Evolutionary conservation across 1,140 invertebrate species (phyloP).

Genomic region (Ctenoplectra terminalis): DNA sequence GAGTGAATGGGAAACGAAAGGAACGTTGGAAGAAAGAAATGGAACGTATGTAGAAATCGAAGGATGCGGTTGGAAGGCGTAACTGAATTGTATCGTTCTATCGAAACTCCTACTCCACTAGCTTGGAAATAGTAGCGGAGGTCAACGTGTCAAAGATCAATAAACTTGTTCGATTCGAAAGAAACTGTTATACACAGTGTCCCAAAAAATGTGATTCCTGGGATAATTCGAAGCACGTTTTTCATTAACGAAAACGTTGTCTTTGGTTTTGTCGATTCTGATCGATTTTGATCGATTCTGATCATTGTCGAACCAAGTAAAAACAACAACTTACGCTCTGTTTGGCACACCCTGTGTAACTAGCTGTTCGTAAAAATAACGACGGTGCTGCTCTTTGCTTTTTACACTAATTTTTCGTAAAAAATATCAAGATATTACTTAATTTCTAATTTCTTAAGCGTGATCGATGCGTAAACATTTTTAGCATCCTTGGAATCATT

Average conservation of each 20-base stretch:
- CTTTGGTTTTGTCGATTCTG: too few species aligned
- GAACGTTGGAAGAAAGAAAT: not conserved
- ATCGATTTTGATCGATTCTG: too few species aligned
- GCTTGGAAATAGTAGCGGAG: slow-evolving; percentile 12
- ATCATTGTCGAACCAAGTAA: too few species aligned
- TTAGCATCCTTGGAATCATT: not conserved
- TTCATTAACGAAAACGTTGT: too few species aligned
- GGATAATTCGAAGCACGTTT: too few species aligned
- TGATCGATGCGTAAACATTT: not conserved
- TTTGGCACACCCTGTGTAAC: too few species aligned
- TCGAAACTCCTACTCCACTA: slow-evolving; percentile 11
- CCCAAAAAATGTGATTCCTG: too few species aligned
- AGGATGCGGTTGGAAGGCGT: slow-evolving; percentile 14
- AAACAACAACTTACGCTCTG: too few species aligned
- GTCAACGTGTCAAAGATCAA: slow-evolving; percentile 55
- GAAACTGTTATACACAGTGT: not conserved
- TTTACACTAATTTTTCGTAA: slow-evolving; percentile 49
- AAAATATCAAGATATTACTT: slow-evolving; percentile 44
- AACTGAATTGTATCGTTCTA: slow-evolving; percentile 18
- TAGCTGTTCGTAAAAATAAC: slow-evolving; percentile 42
- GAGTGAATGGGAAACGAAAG: not conserved
- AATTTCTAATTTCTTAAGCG: slow-evolving; percentile 47
- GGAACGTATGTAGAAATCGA: not conserved
- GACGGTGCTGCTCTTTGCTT: not conserved
- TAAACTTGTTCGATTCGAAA: slow-evolving; percentile 46